Evolutionary conservation across 2,888 invertebrate species (phyloP).

Genomic region (Drosophila algonquin): DNA sequence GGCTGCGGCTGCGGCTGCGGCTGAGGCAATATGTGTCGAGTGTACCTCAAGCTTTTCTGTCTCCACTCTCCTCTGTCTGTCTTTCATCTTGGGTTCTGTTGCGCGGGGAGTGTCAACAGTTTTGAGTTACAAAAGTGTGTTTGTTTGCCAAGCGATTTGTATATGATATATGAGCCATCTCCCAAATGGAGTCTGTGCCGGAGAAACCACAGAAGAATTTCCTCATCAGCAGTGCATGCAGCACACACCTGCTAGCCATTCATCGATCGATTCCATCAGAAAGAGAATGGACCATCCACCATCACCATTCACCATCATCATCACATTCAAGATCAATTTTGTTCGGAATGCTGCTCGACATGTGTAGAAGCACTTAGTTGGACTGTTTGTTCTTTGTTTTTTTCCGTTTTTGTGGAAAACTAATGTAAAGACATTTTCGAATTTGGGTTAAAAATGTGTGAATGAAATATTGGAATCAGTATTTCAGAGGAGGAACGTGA

Average conservation of each 20-base stretch:
- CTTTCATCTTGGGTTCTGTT: constrained; percentile 5
- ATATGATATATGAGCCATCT: constrained; percentile 32
- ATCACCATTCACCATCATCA: constrained; percentile 18
- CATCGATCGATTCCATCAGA: constrained; percentile 6
- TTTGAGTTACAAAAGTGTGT: constrained; percentile 38
- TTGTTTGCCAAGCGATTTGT: constrained; percentile 28
- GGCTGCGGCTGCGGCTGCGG: no score
- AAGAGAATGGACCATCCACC: not conserved
- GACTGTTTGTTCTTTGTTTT: constrained; percentile 35
- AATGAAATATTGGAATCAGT: constrained; percentile 57
- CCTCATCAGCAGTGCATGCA: constrained; percentile 4
- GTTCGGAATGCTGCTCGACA: constrained; percentile 32
- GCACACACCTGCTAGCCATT: constrained; percentile 44
- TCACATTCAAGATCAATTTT: constrained; percentile 47
- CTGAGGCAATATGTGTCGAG: constrained; percentile 36
- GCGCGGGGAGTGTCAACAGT: constrained; percentile 31
- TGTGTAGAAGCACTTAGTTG: constrained; percentile 37
- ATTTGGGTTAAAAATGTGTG: constrained; percentile 67
- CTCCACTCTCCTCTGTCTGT: not conserved
- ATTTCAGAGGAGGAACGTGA: constrained; percentile 18
- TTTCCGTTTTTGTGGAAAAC: constrained; percentile 29
- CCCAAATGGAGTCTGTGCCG: constrained; percentile 2
- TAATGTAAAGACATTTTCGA: constrained; percentile 52
- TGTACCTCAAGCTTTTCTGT: constrained; percentile 28
- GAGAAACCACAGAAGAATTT: constrained; percentile 18